Base-by-base conservation (phyloP, 2,888 invertebrate genomes). In the Oxytorus armatus region DNA sequence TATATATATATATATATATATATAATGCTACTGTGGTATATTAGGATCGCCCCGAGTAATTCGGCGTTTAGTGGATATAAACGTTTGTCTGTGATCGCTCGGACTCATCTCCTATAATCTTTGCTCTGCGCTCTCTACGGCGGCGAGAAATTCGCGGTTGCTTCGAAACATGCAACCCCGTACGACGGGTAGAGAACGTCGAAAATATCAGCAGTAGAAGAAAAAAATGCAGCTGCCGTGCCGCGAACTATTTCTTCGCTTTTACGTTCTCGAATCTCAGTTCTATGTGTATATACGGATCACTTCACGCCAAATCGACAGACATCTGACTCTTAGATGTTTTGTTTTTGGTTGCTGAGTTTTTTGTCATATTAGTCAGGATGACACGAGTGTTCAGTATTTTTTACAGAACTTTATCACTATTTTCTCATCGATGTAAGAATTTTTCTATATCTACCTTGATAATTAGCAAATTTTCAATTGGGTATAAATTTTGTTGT, bases 11-110 rank as follows among this genome's bases (percentile, higher is more conserved):
- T 16, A 21, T 47, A 44, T 47, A 10, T 16, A 16, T 51, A 21
- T 14, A 21, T 10, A 39, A 21, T 25, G 23, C 68, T 73, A 55
- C 36, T 57, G 63, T 44, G 72, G 82, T 66, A 42, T 79, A 83
- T 75, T 78, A 78, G 81, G 79, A 83, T 78, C 69, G 82, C 84
- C 85, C 81, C 82, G 85, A 87, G 88, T 90, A 91, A 91, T 91
- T 91, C 88, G 88, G 89, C 86, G 90, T 89, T 91, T 91, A 91
- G 89, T 87, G 87, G 88, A 83, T 90, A 90, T 90, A 91, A 91
- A 89, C 90, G 91, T 89, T 90, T 89, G 90, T 89, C 90, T 90
- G 90, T 90, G 90, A 91, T 91, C 89, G 88, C 82, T 86, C 85
- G 85, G 88, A 90, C 88, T 88, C 88, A 89, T 89, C 91, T 89